Base-by-base conservation (phyloP, 1,140 invertebrate species). In the Bilobella aurantiaca region DNA sequence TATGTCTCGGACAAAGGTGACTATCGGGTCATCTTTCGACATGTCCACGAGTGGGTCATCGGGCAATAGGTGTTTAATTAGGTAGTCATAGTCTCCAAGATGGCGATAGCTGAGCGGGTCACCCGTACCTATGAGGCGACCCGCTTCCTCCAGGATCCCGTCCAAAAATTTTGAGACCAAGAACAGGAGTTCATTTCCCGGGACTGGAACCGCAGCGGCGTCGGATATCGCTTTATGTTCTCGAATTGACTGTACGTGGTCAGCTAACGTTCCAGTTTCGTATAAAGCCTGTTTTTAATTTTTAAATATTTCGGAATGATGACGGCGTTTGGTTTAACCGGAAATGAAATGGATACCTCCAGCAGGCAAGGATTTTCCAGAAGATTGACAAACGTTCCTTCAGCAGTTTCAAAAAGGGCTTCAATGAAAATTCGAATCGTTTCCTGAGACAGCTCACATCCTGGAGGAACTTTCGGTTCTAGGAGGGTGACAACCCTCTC, bases 121-220 rank as follows among this genome's bases (percentile, higher is more conserved):
- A 5, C 62, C 62, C 12, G 57, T 30, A 12, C 67, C 67, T 53
- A 68, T 62, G 1, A 65, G 1, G 1, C 57, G 27, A 3, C 32
- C 63, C 3, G 63, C 61, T 60, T 67, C 66, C 49, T 60, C 32
- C n/a, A 67, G 57, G 18, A 30, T 56, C 5, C 62, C 66, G 1
- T 67, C 57, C 23, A 63, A 5, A 42, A 67, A 67, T 2, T 47
- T 25, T 8, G 58, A 31, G 21, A 49, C 62, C 2, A 63, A 42
- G 31, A 46, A 18, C 21, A 30, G 34, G 1, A 63, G n/a, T 47
- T 62, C 31, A 16, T 67, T 57, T 57, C 34, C 47, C 3, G 30
- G 49, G 21, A 23, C 8, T 53, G 49, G 5, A 18, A 23, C 14
- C 23, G 5, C 5, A 14, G 16, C 0, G 12, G 57, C 57, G 8